Evolutionary conservation across 2,113 vertebrate genomes (phyloP), one percentile per base, ranked within the genome.

Genomic region (Pipa parva): DNA sequence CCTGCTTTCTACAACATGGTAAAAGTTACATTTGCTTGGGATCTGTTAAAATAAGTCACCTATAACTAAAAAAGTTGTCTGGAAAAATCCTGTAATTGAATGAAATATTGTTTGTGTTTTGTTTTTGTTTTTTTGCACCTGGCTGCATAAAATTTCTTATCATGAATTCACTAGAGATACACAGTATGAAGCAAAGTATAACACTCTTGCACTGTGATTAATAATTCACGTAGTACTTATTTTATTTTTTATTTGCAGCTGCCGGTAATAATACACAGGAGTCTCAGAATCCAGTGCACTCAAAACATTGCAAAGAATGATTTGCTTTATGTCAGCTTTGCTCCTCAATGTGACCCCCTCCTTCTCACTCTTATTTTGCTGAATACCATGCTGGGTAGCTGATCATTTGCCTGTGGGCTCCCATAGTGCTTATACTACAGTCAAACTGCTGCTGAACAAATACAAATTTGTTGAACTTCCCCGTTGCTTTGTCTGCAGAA

Each of bases 291-390:
- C 9, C 55, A 37, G 29, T 39, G n/a, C 45, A 27, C 29, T 48
- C 39, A 67, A 58, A 67, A 26, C 50, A n/a, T 56, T 68, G 29
- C 52, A 59, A 55, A 29, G 59, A 59, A 59, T 68, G 26, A 68
- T 68, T 59, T 68, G 45, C 49, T 68, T 59, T 68, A 51, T 68
- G 55, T 57, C 58, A 51, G 58, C 52, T 66, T 66, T 66, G 52
- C 54, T 39, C 58, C 63, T 48, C 37, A 22, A 51, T 66, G 63
- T 58, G 63, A 57, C 54, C 49, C 25, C 36, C 52, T 48, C 15
- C 52, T 48, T 66, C 20, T 28, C 46, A 51, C 27, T 39, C 59
- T 62, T 39, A 20, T 39, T 33, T 27, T 49, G 63, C 63, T 56
- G 63, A 48, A 54, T 20, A 17, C 18, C 52, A n/a, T n/a, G n/a